Percentiles rank a stretch among this genome's conserved stretches.
Evolutionary conservation across 2,113 vertebrate species (phyloP).

Genomic region (Cettia cetti): DNA sequence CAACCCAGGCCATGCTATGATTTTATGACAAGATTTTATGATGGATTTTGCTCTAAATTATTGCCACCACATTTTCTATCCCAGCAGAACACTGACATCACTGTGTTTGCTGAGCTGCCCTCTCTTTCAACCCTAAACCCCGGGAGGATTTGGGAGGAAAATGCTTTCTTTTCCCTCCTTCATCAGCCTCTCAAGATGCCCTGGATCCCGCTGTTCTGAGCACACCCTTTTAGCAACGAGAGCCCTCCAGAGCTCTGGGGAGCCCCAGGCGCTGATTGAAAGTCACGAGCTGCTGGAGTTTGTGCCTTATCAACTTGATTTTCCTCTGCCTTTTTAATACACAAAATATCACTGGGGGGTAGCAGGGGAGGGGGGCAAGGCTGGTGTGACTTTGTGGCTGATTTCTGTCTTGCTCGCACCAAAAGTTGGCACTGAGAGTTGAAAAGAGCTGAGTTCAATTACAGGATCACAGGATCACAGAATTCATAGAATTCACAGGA

Average conservation of each 20-base stretch:
- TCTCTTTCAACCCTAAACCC: slow-evolving; percentile 11
- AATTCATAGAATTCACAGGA: background rate
- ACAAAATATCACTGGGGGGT: background rate
- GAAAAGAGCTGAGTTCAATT: background rate
- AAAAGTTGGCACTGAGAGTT: background rate
- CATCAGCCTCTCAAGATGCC: slow-evolving; percentile 11
- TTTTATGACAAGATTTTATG: background rate
- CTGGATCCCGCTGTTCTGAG: slow-evolving; percentile 25
- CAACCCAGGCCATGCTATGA: background rate
- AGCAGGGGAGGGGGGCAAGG: background rate
- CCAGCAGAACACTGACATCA: background rate
- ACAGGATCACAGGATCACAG: background rate
- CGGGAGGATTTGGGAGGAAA: background rate
- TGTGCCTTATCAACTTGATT: slow-evolving; percentile 32
- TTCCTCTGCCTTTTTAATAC: background rate
- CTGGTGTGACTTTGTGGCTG: background rate
- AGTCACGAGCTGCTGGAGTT: slow-evolving; percentile 32
- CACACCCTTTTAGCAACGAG: background rate
- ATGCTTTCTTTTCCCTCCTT: background rate
- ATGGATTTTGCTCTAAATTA: background rate
- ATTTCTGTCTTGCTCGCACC: background rate
- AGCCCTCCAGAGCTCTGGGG: slow-evolving; percentile 37
- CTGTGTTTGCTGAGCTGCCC: background rate
- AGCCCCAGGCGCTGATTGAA: slow-evolving; percentile 10
- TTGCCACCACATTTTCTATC: background rate